Evolutionary conservation across 1,140 invertebrate species (phyloP).

Genomic region (Mizuhopecten yessoensis): DNA sequence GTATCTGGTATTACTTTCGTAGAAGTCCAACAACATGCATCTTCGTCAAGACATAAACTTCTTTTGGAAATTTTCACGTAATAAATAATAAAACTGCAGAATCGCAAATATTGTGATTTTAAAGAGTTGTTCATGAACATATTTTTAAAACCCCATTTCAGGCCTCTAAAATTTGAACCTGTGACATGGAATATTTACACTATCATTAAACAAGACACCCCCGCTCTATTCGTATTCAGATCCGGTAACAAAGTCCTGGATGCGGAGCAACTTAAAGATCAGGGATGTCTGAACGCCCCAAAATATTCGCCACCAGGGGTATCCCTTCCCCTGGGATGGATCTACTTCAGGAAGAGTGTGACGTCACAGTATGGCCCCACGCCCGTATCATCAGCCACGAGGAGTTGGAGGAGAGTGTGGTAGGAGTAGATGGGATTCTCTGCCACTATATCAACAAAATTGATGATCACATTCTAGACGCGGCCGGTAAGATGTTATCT

Average conservation of each 20-base stretch:
- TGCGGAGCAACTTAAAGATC: background rate
- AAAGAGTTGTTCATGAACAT: too few relatives aligned
- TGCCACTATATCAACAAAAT: slow-evolving; percentile 93
- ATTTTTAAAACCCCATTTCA: background rate
- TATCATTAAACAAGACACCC: background rate
- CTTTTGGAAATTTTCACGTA: too few relatives aligned
- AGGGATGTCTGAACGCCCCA: slow-evolving; percentile 43
- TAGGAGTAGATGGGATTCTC: slow-evolving; percentile 91
- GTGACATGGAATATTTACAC: background rate
- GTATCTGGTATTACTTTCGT: too few relatives aligned
- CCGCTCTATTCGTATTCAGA: background rate
- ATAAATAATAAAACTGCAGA: too few relatives aligned
- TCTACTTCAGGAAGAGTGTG: slow-evolving; percentile 53
- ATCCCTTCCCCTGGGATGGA: slow-evolving; percentile 49
- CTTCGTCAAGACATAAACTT: too few relatives aligned
- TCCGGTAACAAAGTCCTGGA: background rate
- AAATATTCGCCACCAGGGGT: slow-evolving; percentile 50
- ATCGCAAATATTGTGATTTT: too few relatives aligned
- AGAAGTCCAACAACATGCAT: too few relatives aligned
- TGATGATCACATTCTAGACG: slow-evolving; percentile 89
- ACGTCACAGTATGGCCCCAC: slow-evolving; percentile 54
- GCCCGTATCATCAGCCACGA: slow-evolving; percentile 86
- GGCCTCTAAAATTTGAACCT: background rate
- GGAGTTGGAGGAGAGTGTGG: slow-evolving; percentile 87
- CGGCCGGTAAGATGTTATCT: slow-evolving; percentile 83